Base-by-base conservation (phyloP, 2,113 vertebrate genomes). In the Stigmatopora nigra region DNA sequence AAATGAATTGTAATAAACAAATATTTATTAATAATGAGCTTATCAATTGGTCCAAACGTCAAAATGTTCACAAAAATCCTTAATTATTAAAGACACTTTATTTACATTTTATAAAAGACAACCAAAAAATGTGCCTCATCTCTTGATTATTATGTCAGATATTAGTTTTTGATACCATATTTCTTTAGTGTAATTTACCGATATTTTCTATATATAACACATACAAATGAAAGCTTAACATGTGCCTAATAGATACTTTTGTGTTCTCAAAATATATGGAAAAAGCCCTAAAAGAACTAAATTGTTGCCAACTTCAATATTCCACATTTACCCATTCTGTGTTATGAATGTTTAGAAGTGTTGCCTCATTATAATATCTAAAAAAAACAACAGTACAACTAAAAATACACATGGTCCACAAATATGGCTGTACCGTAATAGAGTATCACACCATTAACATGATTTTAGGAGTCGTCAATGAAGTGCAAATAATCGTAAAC, bases 401-500 rank as follows among this genome's bases (percentile, higher is more conserved):
- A 20, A 70, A 19, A 64, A 20, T 69, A 48, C 14, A 69, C 69
- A 45, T 47, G 8, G 68, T 55, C 64, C 46, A 25, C 41, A 73
- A 47, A 41, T 38, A 51, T 22, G 41, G 69, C 7, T 36, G 44
- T 62, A 65, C 69, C 17, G 25, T 70, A 53, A 25, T 19, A 68
- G 52, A 20, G 64, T 59, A 79, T 59, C 63, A 64, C 69, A 72
- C 46, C 60, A 52, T 46, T 76, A 5, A 1, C 31, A 17, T 41
- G 9, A 20, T 65, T 68, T 36, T 67, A 46, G 53, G 41, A 65
- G 58, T 70, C 70, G 68, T 70, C 70, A 70, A 61, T 84, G 84
- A 87, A 87, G 87, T 87, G 87, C 87, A 83, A 86, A 81, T 20
- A 67, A 73, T 60, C 73, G 35, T 73, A 52, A 31, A 77, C 73